Base-by-base conservation (phyloP, 2,113 vertebrate genomes). In the Octodon degus region DNA sequence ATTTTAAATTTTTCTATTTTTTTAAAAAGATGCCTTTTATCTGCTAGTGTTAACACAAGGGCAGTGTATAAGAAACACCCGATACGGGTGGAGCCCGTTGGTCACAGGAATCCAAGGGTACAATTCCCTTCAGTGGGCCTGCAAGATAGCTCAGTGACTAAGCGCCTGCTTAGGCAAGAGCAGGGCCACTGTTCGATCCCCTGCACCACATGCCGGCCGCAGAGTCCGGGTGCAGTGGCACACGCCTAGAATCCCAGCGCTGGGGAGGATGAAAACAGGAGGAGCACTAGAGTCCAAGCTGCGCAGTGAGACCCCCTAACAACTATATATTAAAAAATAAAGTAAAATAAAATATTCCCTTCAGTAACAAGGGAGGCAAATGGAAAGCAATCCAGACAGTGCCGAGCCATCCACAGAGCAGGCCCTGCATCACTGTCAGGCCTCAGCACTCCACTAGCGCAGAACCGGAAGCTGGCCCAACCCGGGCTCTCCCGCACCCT, bases 61-160 rank as follows among this genome's bases (percentile, higher is more conserved):
- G 37, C 74, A 84, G 22, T 77, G 14, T 53, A 50, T 79, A 80
- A 84, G 30, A 92, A 90, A 80, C 30, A 27, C 37, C 50, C 65
- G 19, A 1, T 81, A 90, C 77, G 1, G 34, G 63, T 89, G 76
- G 47, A 87, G n/a, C 93, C 32, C 94, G 7, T 68, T 70, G 83
- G 60, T 43, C 91, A 67, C 4, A 94, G 90, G 86, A 94, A 80
- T 87, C 22, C 77, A 89, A 92, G 88, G 30, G 14, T 89, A 74
- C 7, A 82, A 9, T 63, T 93, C 32, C 88, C 37, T 25, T 79
- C 93, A 58, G 32, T 60, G 55, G 55, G 55, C 55, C 55, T 58
- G 55, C 55, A 1, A 19, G 17, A 12, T 50, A 19, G 55, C 55
- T 58, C 55, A 19, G 55, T 58, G 55, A 58, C 55, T 19, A 3